phyloP scores from a whole-genome alignment of 1,140 invertebrate genomes.

The Scaptomyza pallida region DNA sequence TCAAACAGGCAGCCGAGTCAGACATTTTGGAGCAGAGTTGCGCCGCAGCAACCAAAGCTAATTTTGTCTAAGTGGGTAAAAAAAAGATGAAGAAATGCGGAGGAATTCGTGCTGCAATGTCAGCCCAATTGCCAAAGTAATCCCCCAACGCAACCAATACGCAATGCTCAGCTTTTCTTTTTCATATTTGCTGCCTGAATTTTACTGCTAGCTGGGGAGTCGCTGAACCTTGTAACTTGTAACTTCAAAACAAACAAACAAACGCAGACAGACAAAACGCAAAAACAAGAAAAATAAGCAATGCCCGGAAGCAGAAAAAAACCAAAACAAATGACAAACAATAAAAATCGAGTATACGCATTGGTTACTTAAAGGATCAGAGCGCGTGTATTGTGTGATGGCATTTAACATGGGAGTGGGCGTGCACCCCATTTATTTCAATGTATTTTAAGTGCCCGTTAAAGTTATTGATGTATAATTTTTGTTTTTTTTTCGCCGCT shows the following conservation, averaged over 20 bases:
- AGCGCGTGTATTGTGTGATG: conserved; percentile 36
- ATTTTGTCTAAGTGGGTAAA: conserved; percentile 73
- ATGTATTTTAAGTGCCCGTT: conserved; percentile 58
- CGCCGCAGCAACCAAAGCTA: conserved; percentile 51
- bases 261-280: conserved; percentile 4
- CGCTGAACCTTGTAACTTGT: conserved; percentile 1
- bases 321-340: conserved; percentile 69
- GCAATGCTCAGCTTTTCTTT: conserved; percentile 44
- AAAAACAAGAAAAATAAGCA: conserved; percentile 4
- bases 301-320: background rate
- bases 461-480: conserved; percentile 73
- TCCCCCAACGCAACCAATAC: conserved; percentile 30
- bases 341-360: conserved; percentile 80
- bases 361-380: conserved; percentile 74
- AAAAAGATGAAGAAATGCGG: conserved; percentile 73
- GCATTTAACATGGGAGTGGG: conserved; percentile 25
- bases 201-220: conserved; percentile 41
- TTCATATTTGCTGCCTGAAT: conserved; percentile 64
- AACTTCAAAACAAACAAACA: conserved; percentile 28
- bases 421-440: conserved; percentile 38
- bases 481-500: conserved; percentile 59
- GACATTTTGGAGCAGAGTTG: background rate
- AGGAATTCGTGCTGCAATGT: conserved; percentile 62
- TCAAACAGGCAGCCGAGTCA: background rate
- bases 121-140: conserved; percentile 50